phyloP scores from a whole-genome alignment of 37 sponge, comb jelly and placozoan species.

The Agelas oroides region DNA sequence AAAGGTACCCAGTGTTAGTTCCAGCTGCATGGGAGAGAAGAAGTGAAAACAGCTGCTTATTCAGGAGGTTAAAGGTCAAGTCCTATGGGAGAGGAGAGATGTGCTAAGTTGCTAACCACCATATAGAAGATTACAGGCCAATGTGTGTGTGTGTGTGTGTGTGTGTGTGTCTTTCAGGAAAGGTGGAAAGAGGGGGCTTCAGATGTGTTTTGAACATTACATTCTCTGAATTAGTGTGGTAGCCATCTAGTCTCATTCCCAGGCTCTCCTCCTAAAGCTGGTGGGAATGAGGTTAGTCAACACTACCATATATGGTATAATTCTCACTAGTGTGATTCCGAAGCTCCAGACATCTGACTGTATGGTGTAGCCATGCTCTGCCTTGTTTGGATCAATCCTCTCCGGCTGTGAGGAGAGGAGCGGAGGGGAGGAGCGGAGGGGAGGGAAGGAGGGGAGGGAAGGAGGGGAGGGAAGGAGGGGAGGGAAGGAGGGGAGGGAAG shows the following conservation, averaged over 20 bases:
- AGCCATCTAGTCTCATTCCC: too few species aligned
- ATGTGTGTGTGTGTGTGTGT: neutral
- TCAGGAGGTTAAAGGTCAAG: neutral
- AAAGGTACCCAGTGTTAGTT: conserved; percentile 88
- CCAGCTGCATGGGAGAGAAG: conserved; percentile 47
- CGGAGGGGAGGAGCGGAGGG: neutral
- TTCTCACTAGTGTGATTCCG: conserved; percentile 89
- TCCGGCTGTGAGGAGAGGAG: conserved; percentile 67
- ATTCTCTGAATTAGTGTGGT: too few species aligned
- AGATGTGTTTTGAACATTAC: too few species aligned
- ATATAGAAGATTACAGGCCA: too few species aligned
- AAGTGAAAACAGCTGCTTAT: neutral
- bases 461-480: neutral
- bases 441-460: neutral
- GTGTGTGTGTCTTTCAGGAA: too few species aligned
- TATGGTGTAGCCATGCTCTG: conserved; percentile 88
- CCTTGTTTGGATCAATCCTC: conserved; percentile 82
- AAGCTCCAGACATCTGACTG: conserved; percentile 96
- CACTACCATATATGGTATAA: too few species aligned
- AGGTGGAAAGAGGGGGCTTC: too few species aligned
- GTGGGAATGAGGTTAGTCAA: too few species aligned
- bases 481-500: neutral
- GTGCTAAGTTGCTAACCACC: too few species aligned
- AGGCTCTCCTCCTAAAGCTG: too few species aligned
- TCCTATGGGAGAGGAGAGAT: too few species aligned